Evolutionary conservation across 2,888 invertebrate genomes (phyloP), one percentile per base, ranked within the genome.

Genomic region (Cecidostiba fungosa): DNA sequence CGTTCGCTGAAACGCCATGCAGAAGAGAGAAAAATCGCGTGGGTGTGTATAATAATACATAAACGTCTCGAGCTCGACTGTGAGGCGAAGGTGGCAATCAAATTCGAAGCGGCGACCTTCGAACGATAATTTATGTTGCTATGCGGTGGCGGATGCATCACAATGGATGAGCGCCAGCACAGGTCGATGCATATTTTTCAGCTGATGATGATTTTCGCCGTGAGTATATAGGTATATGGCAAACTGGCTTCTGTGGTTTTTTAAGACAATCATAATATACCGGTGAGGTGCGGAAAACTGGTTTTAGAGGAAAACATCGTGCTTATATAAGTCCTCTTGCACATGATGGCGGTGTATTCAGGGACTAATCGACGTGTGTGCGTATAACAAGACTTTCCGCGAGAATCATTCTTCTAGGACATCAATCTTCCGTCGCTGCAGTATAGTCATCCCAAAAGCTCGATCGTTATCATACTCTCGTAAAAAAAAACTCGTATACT

Each of bases 71-170:
- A 59, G 54, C 54, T 54, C n/a, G 19, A 16, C 50, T 47, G 14
- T 47, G 1, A 12, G 14, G n/a, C 32, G 32, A 39, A 43, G 23
- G n/a, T 0, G 54, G n/a, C 54, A 54, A 59, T 59, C 54, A 59
- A 59, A 59, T 23, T n/a, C n/a, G 54, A 59, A 1, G n/a, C 54
- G n/a, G 8, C n/a, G n/a, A 59, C 54, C 54, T 59, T 59, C 54
- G n/a, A 59, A 59, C 8, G 54, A 59, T 59, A 54, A 59, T 59
- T 59, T 59, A 59, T 59, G 54, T 59, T 59, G 54, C 54, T 59
- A 59, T 59, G 54, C 54, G n/a, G 6, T n/a, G n/a, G n/a, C 54
- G 19, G 19, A 59, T 59, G 54, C n/a, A 59, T 59, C 54, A 23
- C 10, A 59, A 59, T 59, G 54, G n/a, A 59, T 2, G 54, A 59